These are phyloP conservation scores for Odontamblyopus lacepedii DNA, from an alignment of 2,797 vertebrate genomes.

Conservation along the genomic window DNA sequence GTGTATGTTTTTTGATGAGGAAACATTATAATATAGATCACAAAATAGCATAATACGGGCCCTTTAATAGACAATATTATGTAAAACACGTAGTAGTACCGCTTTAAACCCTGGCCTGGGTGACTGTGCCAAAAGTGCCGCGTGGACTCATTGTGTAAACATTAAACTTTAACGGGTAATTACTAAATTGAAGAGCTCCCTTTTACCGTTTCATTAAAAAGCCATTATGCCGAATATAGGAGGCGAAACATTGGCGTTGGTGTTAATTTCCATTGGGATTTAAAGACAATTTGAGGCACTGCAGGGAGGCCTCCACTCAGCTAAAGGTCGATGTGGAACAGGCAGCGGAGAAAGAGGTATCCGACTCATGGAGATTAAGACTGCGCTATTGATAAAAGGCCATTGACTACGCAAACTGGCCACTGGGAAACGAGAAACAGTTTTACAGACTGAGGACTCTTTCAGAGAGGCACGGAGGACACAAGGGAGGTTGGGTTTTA, in stretches of 20 bases:
- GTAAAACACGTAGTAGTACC: constrained; percentile 2
- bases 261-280: constrained; percentile 78
- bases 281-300: constrained; percentile 65
- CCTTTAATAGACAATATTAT: constrained; percentile 11
- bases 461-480: constrained; percentile 36
- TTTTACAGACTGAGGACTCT: constrained; percentile 52
- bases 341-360: constrained; percentile 32
- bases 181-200: constrained; percentile 62
- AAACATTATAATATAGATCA: no score
- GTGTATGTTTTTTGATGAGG: no score
- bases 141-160: constrained; percentile 46
- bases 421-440: constrained; percentile 60
- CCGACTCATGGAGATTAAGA: constrained; percentile 65
- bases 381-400: constrained; percentile 72
- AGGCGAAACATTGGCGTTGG: constrained; percentile 64
- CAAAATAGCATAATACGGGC: no score
- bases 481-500: constrained; percentile 57
- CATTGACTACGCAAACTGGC: constrained; percentile 67
- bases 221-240: constrained; percentile 56
- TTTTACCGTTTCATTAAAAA: constrained; percentile 72
- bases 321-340: constrained; percentile 72
- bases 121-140: constrained; percentile 18
- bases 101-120: constrained; percentile 21
- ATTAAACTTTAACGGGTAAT: constrained; percentile 65
- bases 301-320: constrained; percentile 64